Evolutionary conservation across 2,113 vertebrate species (phyloP), one percentile per base, ranked within the genome.

Genomic region (Lasiurus borealis): DNA sequence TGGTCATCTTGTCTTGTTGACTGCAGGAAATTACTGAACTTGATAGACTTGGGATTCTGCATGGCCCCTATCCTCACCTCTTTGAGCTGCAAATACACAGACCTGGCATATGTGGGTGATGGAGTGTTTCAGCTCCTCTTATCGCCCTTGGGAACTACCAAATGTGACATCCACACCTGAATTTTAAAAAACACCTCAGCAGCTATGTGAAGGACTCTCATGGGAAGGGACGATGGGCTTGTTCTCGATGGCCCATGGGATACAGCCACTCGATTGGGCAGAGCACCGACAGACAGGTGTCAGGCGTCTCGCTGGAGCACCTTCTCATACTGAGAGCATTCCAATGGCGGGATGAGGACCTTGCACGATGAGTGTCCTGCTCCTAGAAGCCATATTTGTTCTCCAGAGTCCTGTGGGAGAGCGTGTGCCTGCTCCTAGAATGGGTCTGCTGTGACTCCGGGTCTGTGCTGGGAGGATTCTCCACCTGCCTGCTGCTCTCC

Each of bases 31-130:
- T 25, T 11, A 19, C 62, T 21, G n/a, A n/a, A 1, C 34, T 7
- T n/a, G 66, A 76, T 3, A 0, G 6, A n/a, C 19, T 46, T 12
- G 44, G 7, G 34, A 1, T 14, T n/a, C 57, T 8, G 21, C 5
- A 13, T 36, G 3, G 13, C 2, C 71, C 72, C 23, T 21, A 0
- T 3, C 0, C 23, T 11, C 1, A 4, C 19, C 31, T 59, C n/a
- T 76, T 3, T 46, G 21, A 66, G n/a, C 15, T 52, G n/a, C 4
- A 9, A 8, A 29, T 10, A 2, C 16, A 6, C 0, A 23, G 40
- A 3, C 0, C 0, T 4, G 25, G 6, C 14, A 6, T 16, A 6
- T 16, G 0, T 3, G 8, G 25, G 34, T 2, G 8, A 15, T 13
- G 36, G 18, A 3, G 21, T 2, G 5, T 52, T 27, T 36, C 15